These are phyloP conservation scores for Monochamus alternatus DNA, from an alignment of 2,888 invertebrate species.

Conservation along the genomic window DNA sequence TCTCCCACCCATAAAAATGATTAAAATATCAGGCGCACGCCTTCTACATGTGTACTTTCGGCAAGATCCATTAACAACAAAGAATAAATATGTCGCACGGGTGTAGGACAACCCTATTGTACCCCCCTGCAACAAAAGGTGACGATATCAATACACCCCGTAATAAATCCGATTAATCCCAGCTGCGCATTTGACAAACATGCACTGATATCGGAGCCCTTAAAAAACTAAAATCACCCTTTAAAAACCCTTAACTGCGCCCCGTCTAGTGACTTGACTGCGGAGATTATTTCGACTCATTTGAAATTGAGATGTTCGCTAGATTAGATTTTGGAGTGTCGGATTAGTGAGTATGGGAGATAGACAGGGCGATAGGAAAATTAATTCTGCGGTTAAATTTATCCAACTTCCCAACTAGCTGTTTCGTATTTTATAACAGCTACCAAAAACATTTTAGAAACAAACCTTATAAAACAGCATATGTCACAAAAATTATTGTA, in stretches of 20 bases:
- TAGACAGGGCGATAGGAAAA: constrained; percentile 15
- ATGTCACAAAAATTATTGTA: no score
- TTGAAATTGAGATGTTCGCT: constrained; percentile 64
- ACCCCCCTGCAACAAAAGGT: constrained; percentile 55
- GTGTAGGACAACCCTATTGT: constrained; percentile 58
- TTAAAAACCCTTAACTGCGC: constrained; percentile 56
- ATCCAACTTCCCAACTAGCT: no score
- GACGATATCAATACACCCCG: constrained; percentile 62
- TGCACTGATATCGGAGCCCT: constrained; percentile 62
- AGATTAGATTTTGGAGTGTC: constrained; percentile 56
- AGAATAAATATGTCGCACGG: constrained; percentile 64
- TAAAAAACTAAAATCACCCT: constrained; percentile 54
- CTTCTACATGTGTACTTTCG: constrained; percentile 67
- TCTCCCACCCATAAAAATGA: constrained; percentile 56
- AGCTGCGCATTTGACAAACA: constrained; percentile 70
- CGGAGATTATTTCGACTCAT: constrained; percentile 63
- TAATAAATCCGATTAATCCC: constrained; percentile 70
- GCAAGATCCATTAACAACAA: constrained; percentile 59
- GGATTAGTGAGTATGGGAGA: constrained; percentile 22
- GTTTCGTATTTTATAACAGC: no score
- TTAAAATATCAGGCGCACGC: constrained; percentile 63
- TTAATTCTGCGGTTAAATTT: not conserved
- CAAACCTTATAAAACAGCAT: no score
- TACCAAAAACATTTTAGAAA: no score
- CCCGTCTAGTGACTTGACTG: constrained; percentile 48